A percentile compares a stretch with the other conserved stretches of the same genome.
These are phyloP conservation scores for Pseudolaguvia tuberculata DNA, from an alignment of 2,113 vertebrate genomes.

Conservation along the genomic window DNA sequence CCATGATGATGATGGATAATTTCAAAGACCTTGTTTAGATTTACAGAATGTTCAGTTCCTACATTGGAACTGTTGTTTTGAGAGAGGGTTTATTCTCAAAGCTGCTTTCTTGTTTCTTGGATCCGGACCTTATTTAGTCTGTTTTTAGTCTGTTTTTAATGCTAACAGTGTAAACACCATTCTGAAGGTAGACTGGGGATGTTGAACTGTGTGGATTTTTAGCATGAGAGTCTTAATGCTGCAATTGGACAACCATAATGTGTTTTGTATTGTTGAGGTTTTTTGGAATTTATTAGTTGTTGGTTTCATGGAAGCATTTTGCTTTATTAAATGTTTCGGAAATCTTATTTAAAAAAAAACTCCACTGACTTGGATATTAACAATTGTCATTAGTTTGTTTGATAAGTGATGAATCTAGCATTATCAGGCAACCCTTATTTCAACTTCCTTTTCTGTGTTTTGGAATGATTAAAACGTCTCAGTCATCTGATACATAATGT, in stretches of 20 bases:
- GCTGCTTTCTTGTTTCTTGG: neutral
- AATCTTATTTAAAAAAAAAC: neutral
- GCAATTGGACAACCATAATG: neutral
- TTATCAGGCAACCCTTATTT: neutral
- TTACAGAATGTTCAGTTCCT: neutral
- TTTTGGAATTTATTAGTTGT: neutral
- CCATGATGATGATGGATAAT: neutral
- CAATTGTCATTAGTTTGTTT: no score
- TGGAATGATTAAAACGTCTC: slow-evolving; percentile 10
- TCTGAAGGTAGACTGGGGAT: neutral
- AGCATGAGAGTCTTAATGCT: neutral
- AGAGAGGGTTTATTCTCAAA: neutral
- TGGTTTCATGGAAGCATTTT: neutral
- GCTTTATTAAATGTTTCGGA: neutral
- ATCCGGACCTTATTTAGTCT: neutral
- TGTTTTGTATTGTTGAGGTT: neutral
- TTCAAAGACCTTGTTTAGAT: neutral
- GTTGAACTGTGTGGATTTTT: neutral
- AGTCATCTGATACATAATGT: slow-evolving; percentile 25
- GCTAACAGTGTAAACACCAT: neutral
- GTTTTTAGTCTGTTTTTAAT: neutral
- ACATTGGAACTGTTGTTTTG: neutral
- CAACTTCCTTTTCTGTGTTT: neutral
- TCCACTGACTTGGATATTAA: neutral
- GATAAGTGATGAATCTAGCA: neutral